These are phyloP conservation scores for Chloropsis cyanopogon DNA, from an alignment of 2,113 vertebrate species.

Conservation along the genomic window DNA sequence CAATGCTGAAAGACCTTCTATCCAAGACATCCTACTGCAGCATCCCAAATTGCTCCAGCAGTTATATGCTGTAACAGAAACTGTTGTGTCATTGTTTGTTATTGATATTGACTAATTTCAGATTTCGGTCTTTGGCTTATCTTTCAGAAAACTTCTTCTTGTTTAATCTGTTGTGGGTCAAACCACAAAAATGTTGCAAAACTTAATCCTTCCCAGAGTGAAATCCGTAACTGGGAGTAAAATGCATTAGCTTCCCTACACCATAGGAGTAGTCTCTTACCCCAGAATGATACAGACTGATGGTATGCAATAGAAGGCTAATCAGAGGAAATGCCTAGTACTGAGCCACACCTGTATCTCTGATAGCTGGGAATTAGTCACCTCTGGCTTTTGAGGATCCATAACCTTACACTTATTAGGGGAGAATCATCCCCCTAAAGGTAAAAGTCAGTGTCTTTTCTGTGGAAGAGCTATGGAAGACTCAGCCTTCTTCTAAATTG, in stretches of 20 bases:
- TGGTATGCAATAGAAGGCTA: background rate
- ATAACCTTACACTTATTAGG: background rate
- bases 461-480: background rate
- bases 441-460: background rate
- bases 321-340: background rate
- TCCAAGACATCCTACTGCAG: background rate
- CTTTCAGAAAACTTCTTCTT: background rate
- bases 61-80: background rate
- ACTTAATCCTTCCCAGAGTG: background rate
- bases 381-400: background rate
- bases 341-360: background rate
- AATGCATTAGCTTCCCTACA: background rate
- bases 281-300: rapidly evolving
- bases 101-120: background rate
- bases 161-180: background rate
- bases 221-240: background rate
- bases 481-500: background rate
- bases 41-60: background rate
- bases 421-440: background rate
- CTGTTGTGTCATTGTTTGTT: background rate
- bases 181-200: background rate
- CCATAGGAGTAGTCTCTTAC: background rate
- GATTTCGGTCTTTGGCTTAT: background rate
- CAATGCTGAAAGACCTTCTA: background rate
- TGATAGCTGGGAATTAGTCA: background rate